These are phyloP conservation scores for Tragopan temminckii DNA, from an alignment of 2,797 vertebrate genomes.

Conservation along the genomic window DNA sequence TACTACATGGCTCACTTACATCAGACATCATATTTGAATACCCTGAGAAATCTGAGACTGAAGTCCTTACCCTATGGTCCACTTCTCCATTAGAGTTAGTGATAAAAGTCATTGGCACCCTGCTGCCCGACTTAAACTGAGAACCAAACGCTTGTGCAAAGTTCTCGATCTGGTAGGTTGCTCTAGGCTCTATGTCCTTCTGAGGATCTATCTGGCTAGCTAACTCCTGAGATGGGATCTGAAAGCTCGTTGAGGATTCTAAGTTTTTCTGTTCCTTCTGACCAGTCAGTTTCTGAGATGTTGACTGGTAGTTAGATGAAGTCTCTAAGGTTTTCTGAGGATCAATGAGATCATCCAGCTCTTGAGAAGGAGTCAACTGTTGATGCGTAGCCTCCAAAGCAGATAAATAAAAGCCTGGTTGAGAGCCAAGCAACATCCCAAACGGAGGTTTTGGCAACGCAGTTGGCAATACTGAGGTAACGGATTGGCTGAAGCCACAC, in stretches of 20 bases:
- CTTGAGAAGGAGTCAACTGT: conserved; percentile 98
- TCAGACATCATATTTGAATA: conserved; percentile 99
- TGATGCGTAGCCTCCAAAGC: conserved; percentile 93
- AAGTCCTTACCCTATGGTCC: conserved; percentile 97
- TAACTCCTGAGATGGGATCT: conserved; percentile 91
- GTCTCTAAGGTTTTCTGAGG: conserved; percentile 90
- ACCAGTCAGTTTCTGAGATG: conserved; percentile 92
- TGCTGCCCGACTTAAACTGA: conserved; percentile 97
- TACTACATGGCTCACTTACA: conserved; percentile 97
- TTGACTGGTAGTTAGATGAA: conserved; percentile 90
- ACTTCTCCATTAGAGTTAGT: conserved; percentile 92
- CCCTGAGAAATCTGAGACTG: conserved; percentile 99
- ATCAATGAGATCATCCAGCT: conserved; percentile 97
- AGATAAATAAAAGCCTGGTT: conserved; percentile 93
- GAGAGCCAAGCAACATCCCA: conserved; percentile 95
- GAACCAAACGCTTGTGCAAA: conserved; percentile 99
- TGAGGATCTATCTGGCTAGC: conserved; percentile 90
- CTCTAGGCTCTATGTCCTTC: conserved; percentile 90
- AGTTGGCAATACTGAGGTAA: conserved; percentile 94
- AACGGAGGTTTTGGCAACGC: conserved; percentile 95
- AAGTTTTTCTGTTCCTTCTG: conserved; percentile 92
- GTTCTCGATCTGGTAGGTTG: conserved; percentile 99
- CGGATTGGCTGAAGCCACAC: conserved; percentile 92
- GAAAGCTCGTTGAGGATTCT: conserved; percentile 88
- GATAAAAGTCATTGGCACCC: conserved; percentile 95